Evolutionary conservation across 2,113 vertebrate genomes (phyloP), one percentile per base, ranked within the genome.

Genomic region (Chrysochloris asiatica): DNA sequence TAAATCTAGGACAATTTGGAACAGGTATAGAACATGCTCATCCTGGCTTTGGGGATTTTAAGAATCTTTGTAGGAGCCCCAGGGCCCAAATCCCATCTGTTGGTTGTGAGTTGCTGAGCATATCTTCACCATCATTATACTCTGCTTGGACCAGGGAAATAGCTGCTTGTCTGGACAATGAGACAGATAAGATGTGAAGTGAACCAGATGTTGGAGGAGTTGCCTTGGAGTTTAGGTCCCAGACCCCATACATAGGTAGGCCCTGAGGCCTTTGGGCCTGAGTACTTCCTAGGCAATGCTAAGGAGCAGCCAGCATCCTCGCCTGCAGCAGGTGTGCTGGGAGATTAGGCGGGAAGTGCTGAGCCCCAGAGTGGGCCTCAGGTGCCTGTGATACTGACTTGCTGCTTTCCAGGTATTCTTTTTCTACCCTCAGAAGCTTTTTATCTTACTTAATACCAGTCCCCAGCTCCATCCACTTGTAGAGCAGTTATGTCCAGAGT

Each of bases 371-470:
- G 36, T 45, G 52, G 73, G 83, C 73, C 48, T 83, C 61, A 47
- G 84, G 81, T 38, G 67, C 26, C 61, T 94, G 63, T 0, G 61
- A 54, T 21, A n/a, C 2, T 87, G 77, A 89, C 50, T 16, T 72
- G 10, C 61, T 65, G 14, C 83, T 71, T 89, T 75, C 52, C 26
- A 59, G 77, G 26, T 16, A n/a, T 28, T 69, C 21, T 85, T 95
- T 88, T 33, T 5, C 45, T 56, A 41, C 33, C 43, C n/a, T 41
- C 36, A 41, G 76, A 48, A 93, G 61, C 72, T 41, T 73, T 92
- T 97, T 54, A 95, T 94, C 61, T 69, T 89, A 61, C 83, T 92
- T 89, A 85, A 94, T 93, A 94, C 81, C 69, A 91, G 75, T 87
- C 81, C 50, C 54, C 33, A 73, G 72, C 52, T 76, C 59, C 38